These are phyloP conservation scores for Tragopan temminckii DNA, from an alignment of 2,797 vertebrate species.

Conservation along the genomic window DNA sequence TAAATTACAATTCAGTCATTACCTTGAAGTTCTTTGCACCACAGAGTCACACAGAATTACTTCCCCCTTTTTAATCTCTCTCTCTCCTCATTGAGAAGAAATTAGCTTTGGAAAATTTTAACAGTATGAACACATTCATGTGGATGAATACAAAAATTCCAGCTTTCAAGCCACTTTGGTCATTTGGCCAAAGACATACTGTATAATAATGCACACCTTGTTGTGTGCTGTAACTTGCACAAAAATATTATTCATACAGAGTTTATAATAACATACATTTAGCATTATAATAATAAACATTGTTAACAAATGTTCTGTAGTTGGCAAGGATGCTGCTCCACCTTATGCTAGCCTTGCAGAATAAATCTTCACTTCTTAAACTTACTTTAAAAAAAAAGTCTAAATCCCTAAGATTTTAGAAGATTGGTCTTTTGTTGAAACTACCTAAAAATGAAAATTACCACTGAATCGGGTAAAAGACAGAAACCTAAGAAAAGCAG, in stretches of 20 bases:
- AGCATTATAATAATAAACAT: constrained; percentile 80
- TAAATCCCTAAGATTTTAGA: constrained; percentile 46
- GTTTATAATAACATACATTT: constrained; percentile 75
- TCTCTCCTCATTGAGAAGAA: background rate
- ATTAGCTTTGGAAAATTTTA: constrained; percentile 33
- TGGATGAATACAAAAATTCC: constrained; percentile 55
- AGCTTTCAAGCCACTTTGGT: constrained; percentile 49
- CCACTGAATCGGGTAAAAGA: background rate
- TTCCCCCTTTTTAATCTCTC: constrained; percentile 5
- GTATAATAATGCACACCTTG: constrained; percentile 75
- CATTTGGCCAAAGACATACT: background rate
- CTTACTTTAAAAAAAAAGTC: background rate
- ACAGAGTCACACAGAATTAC: background rate
- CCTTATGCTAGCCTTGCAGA: constrained; percentile 49
- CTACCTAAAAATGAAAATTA: background rate
- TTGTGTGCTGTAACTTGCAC: constrained; percentile 58
- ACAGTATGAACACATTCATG: constrained; percentile 41
- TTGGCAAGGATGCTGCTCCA: constrained; percentile 30
- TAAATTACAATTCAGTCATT: background rate
- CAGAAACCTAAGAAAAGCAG: background rate
- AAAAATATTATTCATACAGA: constrained; percentile 74
- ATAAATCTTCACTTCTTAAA: constrained; percentile 67
- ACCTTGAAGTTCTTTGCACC: background rate
- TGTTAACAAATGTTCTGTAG: constrained; percentile 66
- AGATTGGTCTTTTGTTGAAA: background rate